Conservation (phyloP, 2,113 vertebrate species). For the Ploceus nigricollis region DNA sequence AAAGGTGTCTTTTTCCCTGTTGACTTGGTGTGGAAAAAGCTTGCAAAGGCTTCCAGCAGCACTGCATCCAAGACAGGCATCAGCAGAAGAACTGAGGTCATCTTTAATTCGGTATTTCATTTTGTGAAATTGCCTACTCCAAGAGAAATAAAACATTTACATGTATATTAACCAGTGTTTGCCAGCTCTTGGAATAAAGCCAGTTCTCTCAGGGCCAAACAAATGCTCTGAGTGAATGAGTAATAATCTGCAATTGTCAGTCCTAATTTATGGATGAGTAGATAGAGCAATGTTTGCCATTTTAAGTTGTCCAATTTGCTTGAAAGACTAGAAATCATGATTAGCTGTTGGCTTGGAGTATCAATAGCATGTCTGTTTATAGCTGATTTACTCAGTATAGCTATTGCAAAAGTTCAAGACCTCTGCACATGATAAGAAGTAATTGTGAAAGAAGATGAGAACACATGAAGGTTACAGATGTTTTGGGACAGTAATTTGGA, state of each 20-base stretch:
- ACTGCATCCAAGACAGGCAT: neutral
- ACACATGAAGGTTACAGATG: neutral
- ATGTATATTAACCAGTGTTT: slow-evolving; percentile 58
- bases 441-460: neutral
- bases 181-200: slow-evolving; percentile 45
- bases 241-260: slow-evolving; percentile 42
- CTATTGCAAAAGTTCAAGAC: slow-evolving; percentile 5
- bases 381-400: neutral
- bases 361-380: neutral
- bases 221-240: slow-evolving; percentile 7
- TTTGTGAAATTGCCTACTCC: slow-evolving; percentile 49
- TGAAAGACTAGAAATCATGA: neutral
- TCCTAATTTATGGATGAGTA: slow-evolving; percentile 18
- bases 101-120: slow-evolving; percentile 34
- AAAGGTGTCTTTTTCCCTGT: slow-evolving; percentile 41
- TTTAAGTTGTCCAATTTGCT: slow-evolving; percentile 21
- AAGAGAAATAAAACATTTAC: slow-evolving; percentile 64
- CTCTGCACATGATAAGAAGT: neutral
- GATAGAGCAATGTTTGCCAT: slow-evolving; percentile 10
- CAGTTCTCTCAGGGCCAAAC: slow-evolving; percentile 35
- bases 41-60: slow-evolving; percentile 11
- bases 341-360: neutral
- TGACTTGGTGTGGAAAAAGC: neutral
- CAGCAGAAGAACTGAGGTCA: slow-evolving; percentile 7
- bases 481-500: neutral